Evolutionary conservation across 2,113 vertebrate genomes (phyloP).

Genomic region (Noturus placidus): DNA sequence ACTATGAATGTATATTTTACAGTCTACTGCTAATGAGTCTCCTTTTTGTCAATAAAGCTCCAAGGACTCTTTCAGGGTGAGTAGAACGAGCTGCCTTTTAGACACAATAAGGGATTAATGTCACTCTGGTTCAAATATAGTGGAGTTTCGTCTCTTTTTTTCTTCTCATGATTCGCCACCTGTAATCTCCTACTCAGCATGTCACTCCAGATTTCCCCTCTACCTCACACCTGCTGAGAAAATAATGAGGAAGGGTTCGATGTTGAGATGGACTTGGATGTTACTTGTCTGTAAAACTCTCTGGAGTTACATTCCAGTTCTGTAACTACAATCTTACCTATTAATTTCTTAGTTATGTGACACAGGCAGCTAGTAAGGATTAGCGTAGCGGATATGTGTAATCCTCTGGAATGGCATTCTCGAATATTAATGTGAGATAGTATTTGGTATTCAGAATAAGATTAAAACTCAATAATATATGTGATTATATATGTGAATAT

Average conservation of each 20-base stretch:
- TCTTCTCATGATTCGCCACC: conserved; percentile 38
- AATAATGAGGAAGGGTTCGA: background rate
- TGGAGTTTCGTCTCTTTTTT: conserved; percentile 24
- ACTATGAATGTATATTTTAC: background rate
- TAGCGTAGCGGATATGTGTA: no score
- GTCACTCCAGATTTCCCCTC: background rate
- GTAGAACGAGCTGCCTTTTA: background rate
- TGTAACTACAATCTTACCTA: background rate
- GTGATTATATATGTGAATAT: no score
- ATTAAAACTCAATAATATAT: background rate
- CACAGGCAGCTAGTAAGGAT: no score
- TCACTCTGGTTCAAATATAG: conserved; percentile 4
- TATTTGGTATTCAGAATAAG: background rate
- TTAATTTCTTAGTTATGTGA: background rate
- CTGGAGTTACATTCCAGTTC: background rate
- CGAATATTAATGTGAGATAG: background rate
- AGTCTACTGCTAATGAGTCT: background rate
- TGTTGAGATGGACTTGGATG: background rate
- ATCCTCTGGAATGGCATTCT: background rate
- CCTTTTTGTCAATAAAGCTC: background rate
- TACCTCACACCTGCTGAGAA: background rate
- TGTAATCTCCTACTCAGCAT: conserved; percentile 25
- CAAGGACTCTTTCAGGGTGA: background rate
- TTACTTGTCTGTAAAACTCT: background rate
- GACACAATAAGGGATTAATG: conserved; percentile 32